A percentile compares a stretch with the other conserved stretches of the same genome.
These are phyloP conservation scores for Petrocephalus schoutedeni DNA, from an alignment of 2,797 vertebrate species.

Conservation along the genomic window DNA sequence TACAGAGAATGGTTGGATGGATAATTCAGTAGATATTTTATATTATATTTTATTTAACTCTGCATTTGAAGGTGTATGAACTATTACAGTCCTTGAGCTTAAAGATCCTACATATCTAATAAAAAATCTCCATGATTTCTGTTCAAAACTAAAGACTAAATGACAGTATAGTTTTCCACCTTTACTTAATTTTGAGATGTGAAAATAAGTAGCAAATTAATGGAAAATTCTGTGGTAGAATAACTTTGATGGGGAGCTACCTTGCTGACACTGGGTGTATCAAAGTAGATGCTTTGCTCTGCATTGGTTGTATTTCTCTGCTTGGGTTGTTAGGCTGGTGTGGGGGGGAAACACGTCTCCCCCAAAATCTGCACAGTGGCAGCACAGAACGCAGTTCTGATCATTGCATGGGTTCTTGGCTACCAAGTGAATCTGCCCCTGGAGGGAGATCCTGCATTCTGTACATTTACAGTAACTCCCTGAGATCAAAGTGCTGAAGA, in stretches of 20 bases:
- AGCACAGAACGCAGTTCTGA: slow-evolving; percentile 16
- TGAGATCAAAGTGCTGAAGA: neutral
- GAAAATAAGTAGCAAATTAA: neutral
- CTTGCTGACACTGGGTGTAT: neutral
- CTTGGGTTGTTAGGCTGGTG: slow-evolving; percentile 4
- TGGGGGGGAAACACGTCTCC: neutral
- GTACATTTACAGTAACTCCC: neutral
- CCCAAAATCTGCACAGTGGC: slow-evolving; percentile 35
- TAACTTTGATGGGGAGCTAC: neutral
- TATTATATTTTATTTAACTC: neutral
- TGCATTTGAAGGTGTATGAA: neutral
- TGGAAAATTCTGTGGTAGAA: neutral
- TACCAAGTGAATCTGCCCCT: neutral
- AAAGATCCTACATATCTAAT: neutral
- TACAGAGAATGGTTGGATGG: neutral
- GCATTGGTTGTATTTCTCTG: neutral
- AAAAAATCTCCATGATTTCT: neutral
- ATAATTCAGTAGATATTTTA: neutral
- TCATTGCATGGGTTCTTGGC: neutral
- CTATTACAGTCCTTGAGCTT: neutral
- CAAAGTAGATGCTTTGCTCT: neutral
- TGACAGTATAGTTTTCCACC: neutral
- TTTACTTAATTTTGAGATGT: neutral
- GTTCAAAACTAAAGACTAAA: neutral
- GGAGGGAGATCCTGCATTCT: neutral